Percentiles rank a stretch among this genome's conserved stretches.
Evolutionary conservation across 2,797 vertebrate genomes (phyloP).

Genomic region (Pipistrellus pipistrellus): DNA sequence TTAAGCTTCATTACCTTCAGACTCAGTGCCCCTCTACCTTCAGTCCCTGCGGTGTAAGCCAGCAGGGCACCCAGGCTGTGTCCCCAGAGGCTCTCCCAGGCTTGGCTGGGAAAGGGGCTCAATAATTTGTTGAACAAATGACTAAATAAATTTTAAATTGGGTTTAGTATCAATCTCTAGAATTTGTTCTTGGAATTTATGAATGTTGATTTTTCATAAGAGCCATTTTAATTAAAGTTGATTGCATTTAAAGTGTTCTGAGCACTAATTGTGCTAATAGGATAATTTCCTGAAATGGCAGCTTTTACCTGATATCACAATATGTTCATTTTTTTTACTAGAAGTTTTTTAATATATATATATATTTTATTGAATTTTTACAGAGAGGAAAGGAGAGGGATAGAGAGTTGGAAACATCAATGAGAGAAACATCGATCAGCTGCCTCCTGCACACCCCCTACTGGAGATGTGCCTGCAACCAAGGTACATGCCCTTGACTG

Average conservation of each 20-base stretch:
- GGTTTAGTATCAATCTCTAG: slow-evolving; percentile 31
- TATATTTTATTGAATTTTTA: no score
- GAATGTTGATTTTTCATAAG: slow-evolving; percentile 50
- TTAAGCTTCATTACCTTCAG: background rate
- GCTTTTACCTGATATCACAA: background rate
- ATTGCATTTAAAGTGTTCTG: slow-evolving; percentile 28
- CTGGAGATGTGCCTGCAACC: no score
- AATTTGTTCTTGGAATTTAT: slow-evolving; percentile 50
- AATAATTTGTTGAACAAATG: background rate
- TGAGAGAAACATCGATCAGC: no score
- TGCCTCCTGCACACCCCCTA: no score
- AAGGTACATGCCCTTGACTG: no score
- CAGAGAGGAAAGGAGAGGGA: no score
- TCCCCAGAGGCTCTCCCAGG: background rate
- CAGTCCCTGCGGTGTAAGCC: background rate
- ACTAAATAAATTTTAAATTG: slow-evolving; percentile 7
- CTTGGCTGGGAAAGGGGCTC: background rate
- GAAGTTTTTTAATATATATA: background rate
- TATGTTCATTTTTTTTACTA: slow-evolving; percentile 47
- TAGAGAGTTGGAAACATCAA: no score
- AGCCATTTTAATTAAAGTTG: slow-evolving; percentile 54
- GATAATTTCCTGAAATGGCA: slow-evolving; percentile 59
- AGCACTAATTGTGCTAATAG: slow-evolving; percentile 46
- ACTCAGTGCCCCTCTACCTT: no score
- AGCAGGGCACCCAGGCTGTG: background rate